Evolutionary conservation across 2,888 invertebrate species (phyloP).

Genomic region (Ceriagrion tenellum): DNA sequence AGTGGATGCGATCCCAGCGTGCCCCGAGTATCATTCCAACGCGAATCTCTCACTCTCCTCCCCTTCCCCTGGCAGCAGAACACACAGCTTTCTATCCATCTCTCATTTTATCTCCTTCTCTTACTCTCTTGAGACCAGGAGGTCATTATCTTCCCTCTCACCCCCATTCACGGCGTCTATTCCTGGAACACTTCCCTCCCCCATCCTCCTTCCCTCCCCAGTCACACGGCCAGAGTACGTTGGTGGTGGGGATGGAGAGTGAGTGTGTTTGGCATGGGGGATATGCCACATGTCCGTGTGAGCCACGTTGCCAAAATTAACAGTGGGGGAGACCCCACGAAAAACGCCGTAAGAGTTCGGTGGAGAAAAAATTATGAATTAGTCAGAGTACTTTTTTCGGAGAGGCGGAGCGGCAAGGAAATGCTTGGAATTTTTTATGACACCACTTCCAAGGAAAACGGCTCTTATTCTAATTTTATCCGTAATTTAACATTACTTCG

Average conservation of each 20-base stretch:
- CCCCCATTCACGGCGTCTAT: neutral
- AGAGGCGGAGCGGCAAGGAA: too few relatives aligned
- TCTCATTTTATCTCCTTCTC: neutral
- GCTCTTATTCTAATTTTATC: too few relatives aligned
- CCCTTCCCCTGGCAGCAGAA: too few relatives aligned
- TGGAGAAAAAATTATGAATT: too few relatives aligned
- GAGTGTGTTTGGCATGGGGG: neutral
- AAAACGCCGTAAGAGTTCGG: neutral
- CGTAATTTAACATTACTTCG: too few relatives aligned
- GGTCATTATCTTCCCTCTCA: neutral
- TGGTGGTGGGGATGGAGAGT: neutral
- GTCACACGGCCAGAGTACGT: neutral
- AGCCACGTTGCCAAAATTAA: neutral
- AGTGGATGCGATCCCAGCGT: neutral
- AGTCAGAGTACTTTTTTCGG: too few relatives aligned
- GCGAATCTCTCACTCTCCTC: neutral
- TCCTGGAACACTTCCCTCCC: neutral
- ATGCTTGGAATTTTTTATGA: too few relatives aligned
- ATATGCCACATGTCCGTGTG: neutral
- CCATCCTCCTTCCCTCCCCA: too few relatives aligned
- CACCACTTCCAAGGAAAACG: too few relatives aligned
- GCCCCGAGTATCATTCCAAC: neutral
- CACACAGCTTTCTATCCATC: neutral
- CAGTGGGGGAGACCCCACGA: neutral
- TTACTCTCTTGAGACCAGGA: neutral